Conservation (phyloP, 2,113 vertebrate genomes). For the Syngnathus floridae region DNA sequence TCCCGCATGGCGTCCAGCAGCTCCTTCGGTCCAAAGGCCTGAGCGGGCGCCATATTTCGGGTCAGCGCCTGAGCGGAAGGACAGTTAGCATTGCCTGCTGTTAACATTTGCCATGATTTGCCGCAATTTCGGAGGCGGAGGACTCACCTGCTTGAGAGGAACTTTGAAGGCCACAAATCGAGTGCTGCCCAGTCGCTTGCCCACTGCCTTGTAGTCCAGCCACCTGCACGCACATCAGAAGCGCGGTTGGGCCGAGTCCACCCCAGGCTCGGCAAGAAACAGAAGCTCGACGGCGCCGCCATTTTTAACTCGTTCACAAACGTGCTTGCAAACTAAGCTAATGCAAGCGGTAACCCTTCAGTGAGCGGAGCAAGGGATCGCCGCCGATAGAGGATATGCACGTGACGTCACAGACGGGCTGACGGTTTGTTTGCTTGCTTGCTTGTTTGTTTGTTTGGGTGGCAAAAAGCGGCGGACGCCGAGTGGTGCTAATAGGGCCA, state of each 20-base stretch:
- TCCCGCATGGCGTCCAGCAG: not conserved
- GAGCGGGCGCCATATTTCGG: not conserved
- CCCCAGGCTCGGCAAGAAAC: too few species aligned
- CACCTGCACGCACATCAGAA: not conserved
- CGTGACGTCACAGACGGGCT: too few species aligned
- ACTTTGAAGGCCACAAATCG: constrained; percentile 14
- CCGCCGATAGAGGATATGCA: too few species aligned
- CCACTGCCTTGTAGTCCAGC: constrained; percentile 1
- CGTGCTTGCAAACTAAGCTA: too few species aligned
- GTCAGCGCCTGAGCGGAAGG: not conserved
- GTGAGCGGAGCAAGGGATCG: too few species aligned
- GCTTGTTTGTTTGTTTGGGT: too few species aligned
- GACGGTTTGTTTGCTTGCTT: too few species aligned
- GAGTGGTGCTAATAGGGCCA: too few species aligned
- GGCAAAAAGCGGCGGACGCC: too few species aligned
- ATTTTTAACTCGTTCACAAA: not conserved
- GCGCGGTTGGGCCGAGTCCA: too few species aligned
- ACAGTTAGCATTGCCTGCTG: not conserved
- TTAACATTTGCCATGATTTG: not conserved
- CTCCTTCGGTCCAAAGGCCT: not conserved
- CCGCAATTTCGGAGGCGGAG: too few species aligned
- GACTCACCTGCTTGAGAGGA: constrained; percentile 10
- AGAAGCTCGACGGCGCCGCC: not conserved
- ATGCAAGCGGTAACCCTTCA: too few species aligned
- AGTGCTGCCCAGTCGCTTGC: not conserved